phyloP scores from a whole-genome alignment of 30 jellyfish, hydroid and myxozoan species.

The Clytia hemisphaerica region DNA sequence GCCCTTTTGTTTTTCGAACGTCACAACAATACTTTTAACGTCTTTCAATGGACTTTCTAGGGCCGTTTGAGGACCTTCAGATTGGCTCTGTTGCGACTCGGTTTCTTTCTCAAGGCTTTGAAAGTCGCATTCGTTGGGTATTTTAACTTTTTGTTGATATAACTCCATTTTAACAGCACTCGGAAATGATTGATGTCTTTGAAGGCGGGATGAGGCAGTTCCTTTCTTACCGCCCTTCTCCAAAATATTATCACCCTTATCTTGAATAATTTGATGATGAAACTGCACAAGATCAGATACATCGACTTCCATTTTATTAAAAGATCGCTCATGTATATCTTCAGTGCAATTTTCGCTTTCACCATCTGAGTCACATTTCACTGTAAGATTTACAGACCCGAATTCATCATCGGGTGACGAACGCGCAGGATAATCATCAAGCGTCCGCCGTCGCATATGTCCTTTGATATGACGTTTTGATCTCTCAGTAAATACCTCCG shows the following conservation, averaged over 20 bases:
- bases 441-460: constrained; percentile 16
- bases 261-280: constrained; percentile 5
- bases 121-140: background rate
- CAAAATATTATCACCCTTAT: background rate
- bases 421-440: constrained; percentile 22
- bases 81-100: background rate
- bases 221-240: background rate
- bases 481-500: constrained; percentile 6
- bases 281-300: constrained; percentile 13
- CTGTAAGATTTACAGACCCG: no score
- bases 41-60: background rate
- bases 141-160: background rate
- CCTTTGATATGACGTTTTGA: background rate
- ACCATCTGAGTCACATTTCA: background rate
- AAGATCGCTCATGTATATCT: background rate
- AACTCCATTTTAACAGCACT: background rate
- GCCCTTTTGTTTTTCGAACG: constrained; percentile 4
- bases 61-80: no score
- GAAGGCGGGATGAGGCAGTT: background rate
- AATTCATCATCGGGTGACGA: no score
- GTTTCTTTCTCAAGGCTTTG: no score
- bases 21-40: background rate
- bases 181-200: background rate
- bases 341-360: background rate
- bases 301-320: constrained; percentile 7